phyloP scores from a whole-genome alignment of 37 sponge, comb jelly and placozoan genomes.

The Corticium candelabrum region DNA sequence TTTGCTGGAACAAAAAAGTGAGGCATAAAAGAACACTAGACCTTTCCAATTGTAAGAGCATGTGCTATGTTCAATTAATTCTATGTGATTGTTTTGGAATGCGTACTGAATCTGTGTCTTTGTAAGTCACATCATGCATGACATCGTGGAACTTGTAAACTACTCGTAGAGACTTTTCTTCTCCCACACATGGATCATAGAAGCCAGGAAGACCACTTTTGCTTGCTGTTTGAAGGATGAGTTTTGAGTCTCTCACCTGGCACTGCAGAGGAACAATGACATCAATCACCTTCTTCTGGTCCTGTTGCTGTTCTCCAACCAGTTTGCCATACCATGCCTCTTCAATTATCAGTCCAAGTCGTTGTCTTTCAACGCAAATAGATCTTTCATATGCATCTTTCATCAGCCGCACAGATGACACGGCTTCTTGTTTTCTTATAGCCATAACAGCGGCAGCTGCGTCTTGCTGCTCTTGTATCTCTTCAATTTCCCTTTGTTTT shows the following conservation, averaged over 20 bases:
- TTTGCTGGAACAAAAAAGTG: slow-evolving; percentile 70
- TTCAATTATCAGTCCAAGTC: slow-evolving; percentile 64
- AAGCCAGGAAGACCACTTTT: slow-evolving; percentile 81
- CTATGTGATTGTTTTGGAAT: slow-evolving; percentile 81
- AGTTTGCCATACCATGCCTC: slow-evolving; percentile 95
- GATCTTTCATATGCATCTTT: slow-evolving; percentile 62
- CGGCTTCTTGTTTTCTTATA: slow-evolving; percentile 55
- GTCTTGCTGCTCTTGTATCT: slow-evolving; percentile 28
- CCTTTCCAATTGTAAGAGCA: too few species aligned
- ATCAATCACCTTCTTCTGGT: slow-evolving; percentile 60
- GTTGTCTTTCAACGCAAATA: slow-evolving; percentile 42
- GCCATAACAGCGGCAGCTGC: slow-evolving; percentile 34
- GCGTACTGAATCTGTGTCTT: slow-evolving; percentile 50
- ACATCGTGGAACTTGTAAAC: slow-evolving; percentile 67
- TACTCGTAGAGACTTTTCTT: slow-evolving; percentile 69
- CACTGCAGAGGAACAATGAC: slow-evolving; percentile 84
- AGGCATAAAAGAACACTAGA: too few species aligned
- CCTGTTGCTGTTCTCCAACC: slow-evolving; percentile 16
- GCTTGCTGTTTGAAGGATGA: slow-evolving; percentile 49
- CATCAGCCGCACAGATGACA: slow-evolving; percentile 83
- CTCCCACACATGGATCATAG: slow-evolving; percentile 84
- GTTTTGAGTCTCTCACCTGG: slow-evolving; percentile 79
- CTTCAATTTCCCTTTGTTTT: slow-evolving; percentile 33
- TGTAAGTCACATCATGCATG: slow-evolving; percentile 83
- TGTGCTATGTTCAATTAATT: slow-evolving; percentile 6